phyloP scores from a whole-genome alignment of 2,797 vertebrate species.

The Cynodonichthys magdalenae region DNA sequence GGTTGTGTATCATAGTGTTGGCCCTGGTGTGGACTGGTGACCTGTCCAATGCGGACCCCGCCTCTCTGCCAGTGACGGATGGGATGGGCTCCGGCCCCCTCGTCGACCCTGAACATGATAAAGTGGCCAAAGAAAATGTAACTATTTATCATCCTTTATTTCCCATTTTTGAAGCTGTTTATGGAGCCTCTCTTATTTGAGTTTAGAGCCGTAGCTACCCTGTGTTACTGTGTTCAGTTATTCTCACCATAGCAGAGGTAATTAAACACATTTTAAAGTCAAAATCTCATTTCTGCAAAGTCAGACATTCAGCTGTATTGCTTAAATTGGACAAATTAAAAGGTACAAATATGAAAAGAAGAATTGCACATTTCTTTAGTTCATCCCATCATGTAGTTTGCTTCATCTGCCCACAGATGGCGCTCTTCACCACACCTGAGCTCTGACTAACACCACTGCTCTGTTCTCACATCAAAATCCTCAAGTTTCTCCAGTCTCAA shows the following conservation, averaged over 20 bases:
- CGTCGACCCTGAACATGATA: neutral
- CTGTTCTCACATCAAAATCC: slow-evolving; percentile 55
- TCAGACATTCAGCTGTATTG: no score
- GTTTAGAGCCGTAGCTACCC: neutral
- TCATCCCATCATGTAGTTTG: slow-evolving; percentile 33
- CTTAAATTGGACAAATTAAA: no score
- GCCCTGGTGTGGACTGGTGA: neutral
- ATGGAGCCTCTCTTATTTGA: neutral
- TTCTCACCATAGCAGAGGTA: no score
- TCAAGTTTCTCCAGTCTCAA: slow-evolving; percentile 49
- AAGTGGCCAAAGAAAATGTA: neutral
- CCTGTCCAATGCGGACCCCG: neutral
- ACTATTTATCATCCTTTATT: no score
- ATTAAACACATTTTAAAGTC: no score
- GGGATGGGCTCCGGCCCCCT: no score
- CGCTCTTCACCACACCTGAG: slow-evolving; percentile 66
- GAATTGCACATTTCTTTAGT: neutral
- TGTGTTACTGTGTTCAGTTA: no score
- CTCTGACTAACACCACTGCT: slow-evolving; percentile 40
- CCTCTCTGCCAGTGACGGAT: neutral
- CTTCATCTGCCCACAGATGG: slow-evolving; percentile 60
- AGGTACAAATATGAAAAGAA: no score
- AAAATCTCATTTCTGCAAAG: neutral
- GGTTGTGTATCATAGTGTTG: neutral
- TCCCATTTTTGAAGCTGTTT: no score